Evolutionary conservation across 2,113 vertebrate species (phyloP).

Genomic region (Anthoscopus minutus): DNA sequence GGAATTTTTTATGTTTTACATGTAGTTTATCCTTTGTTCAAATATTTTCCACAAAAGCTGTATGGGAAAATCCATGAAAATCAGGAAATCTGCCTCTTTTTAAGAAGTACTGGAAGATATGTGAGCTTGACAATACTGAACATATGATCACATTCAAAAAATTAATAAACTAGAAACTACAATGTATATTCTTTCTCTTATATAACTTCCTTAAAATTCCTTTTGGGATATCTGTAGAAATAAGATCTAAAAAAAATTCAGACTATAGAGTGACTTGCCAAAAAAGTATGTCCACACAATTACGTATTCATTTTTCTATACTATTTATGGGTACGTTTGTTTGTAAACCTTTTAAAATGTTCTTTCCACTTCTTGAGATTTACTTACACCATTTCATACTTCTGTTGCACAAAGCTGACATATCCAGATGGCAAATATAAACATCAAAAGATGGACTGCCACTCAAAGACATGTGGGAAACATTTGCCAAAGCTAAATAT

Average conservation of each 20-base stretch:
- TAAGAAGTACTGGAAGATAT: not conserved
- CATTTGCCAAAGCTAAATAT: constrained; percentile 17
- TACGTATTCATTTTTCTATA: not conserved
- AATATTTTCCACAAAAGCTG: not conserved
- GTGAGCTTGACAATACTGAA: not conserved
- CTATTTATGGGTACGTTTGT: constrained; percentile 3
- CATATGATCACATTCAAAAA: not conserved
- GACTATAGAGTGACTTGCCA: not conserved
- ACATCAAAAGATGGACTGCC: constrained; percentile 39
- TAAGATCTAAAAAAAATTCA: not conserved
- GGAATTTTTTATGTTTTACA: not conserved
- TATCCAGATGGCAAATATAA: constrained; percentile 58
- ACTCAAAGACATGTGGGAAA: constrained; percentile 41
- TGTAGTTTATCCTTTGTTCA: not conserved
- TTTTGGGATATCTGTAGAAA: not conserved
- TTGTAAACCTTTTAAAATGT: constrained; percentile 20
- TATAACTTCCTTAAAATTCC: not conserved
- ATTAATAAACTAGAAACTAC: not conserved
- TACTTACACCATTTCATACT: not conserved
- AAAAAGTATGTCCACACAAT: not conserved
- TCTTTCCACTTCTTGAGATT: not conserved
- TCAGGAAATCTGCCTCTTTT: not conserved
- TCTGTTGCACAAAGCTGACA: constrained; percentile 35
- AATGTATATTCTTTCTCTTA: not conserved
- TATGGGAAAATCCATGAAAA: not conserved